Conservation (phyloP, 2,888 invertebrate genomes). For the Parnassius smintheus region DNA sequence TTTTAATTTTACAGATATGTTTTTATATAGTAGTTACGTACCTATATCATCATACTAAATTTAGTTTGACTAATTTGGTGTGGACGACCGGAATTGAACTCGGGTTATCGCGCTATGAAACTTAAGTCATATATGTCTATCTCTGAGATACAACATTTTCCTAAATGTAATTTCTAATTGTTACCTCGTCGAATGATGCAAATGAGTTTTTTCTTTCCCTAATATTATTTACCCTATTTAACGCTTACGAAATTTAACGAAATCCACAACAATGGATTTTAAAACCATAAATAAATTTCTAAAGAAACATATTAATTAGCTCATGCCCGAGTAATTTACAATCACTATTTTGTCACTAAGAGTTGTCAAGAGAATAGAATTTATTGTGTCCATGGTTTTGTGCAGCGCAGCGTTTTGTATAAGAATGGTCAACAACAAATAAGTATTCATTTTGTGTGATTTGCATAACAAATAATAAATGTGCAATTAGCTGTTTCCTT, state of each 20-base stretch:
- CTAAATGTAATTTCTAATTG: neutral
- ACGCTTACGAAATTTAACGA: too few relatives aligned
- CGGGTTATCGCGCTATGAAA: too few relatives aligned
- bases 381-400: neutral
- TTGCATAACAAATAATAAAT: conserved; percentile 23
- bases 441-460: conserved; percentile 13
- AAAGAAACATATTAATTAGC: conserved; percentile 6
- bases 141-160: too few relatives aligned
- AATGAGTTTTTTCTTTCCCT: neutral
- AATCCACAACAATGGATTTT: conserved; percentile 1
- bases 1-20: too few relatives aligned
- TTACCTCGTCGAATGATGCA: neutral
- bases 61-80: too few relatives aligned
- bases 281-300: conserved; percentile 2
- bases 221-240: too few relatives aligned
- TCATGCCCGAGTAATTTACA: neutral
- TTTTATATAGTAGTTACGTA: too few relatives aligned
- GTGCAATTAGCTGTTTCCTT: conserved; percentile 8
- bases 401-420: conserved; percentile 5
- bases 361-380: conserved; percentile 7
- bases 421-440: conserved; percentile 8
- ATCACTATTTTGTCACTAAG: conserved; percentile 5
- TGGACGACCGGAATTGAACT: too few relatives aligned
- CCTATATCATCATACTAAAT: too few relatives aligned
- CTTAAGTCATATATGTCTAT: too few relatives aligned